phyloP scores from a whole-genome alignment of 2,113 vertebrate species.

The Upupa epops region DNA sequence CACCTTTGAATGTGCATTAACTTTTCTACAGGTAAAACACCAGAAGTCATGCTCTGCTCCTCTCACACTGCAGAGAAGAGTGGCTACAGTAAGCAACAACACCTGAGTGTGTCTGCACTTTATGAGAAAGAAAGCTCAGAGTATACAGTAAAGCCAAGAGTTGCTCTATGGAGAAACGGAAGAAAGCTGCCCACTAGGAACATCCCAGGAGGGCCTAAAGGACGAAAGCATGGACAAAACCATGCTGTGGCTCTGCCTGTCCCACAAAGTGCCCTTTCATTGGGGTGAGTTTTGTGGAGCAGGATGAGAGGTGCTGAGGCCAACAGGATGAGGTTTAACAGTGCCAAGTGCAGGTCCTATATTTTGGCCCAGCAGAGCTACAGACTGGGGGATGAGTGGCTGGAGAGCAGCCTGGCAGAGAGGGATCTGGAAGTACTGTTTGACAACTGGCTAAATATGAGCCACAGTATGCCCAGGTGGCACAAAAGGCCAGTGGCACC shows the following conservation, averaged over 20 bases:
- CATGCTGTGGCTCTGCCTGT: not conserved
- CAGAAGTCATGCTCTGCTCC: not conserved
- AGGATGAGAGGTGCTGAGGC: rapidly evolving
- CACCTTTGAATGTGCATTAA: not conserved
- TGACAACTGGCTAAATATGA: too few species aligned
- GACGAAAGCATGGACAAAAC: not conserved
- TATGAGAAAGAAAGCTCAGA: not conserved
- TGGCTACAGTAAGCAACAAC: rapidly evolving
- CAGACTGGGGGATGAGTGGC: too few species aligned
- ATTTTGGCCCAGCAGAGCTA: too few species aligned
- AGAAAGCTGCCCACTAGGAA: not conserved
- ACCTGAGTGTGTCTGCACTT: rapidly evolving
- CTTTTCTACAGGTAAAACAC: not conserved
- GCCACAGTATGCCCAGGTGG: too few species aligned
- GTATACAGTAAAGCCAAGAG: not conserved
- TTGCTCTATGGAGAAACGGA: not conserved
- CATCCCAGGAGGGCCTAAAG: not conserved
- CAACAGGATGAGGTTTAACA: too few species aligned
- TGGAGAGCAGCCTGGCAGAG: too few species aligned
- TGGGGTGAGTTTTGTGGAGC: not conserved
- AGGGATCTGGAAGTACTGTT: too few species aligned
- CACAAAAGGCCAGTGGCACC: too few species aligned
- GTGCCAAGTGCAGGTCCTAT: too few species aligned
- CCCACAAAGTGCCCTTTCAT: rapidly evolving
- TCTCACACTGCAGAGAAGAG: not conserved